Base-by-base conservation (phyloP, 2,797 vertebrate genomes). In the Pangasius krempfi region DNA sequence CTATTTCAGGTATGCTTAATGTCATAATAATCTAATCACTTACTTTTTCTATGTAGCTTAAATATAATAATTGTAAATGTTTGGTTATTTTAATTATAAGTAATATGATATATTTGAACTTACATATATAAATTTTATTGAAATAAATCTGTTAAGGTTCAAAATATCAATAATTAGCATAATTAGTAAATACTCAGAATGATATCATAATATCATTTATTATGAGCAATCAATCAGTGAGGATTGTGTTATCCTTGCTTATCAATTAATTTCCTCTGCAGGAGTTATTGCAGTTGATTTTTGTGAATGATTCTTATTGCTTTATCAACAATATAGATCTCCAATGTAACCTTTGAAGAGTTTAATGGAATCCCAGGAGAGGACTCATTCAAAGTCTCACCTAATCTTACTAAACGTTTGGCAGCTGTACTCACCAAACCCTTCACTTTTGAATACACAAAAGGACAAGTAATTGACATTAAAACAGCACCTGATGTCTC, bases 361-460 rank as follows among this genome's bases (percentile, higher is more conserved):
- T 96, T 95, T 88, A 97, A 96, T 76, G 97, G 97, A 60, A 87
- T 96, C 78, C 94, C 92, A 47, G 94, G 93, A 14, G 94, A 72
- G 14, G 93, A 93, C 66, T 54, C 76, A 50, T 97, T 96, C 60
- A 92, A 14, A 25, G 86, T 86, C 0, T 95, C 96, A n/a, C 90
- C 93, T 0, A 97, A 93, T 90, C 92, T 98, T 85, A 94, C 93
- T 73, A 93, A 96, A 76, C 94, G 89, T 4, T 84, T 98, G 0
- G 79, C 94, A 12, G 90, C 92, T 2, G 96, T 97, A 85, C 94
- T 98, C n/a, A 90, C 87, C 91, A 96, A 95, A 90, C 94, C 95
- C n/a, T 94, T 98, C 90, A 94, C 93, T 90, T 98, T 99, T 90
- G 95, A 97, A 73, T 97, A 97, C 52, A 78, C 37, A 22, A 90